These are phyloP conservation scores for Anableps anableps DNA, from an alignment of 2,797 vertebrate species.

Conservation along the genomic window DNA sequence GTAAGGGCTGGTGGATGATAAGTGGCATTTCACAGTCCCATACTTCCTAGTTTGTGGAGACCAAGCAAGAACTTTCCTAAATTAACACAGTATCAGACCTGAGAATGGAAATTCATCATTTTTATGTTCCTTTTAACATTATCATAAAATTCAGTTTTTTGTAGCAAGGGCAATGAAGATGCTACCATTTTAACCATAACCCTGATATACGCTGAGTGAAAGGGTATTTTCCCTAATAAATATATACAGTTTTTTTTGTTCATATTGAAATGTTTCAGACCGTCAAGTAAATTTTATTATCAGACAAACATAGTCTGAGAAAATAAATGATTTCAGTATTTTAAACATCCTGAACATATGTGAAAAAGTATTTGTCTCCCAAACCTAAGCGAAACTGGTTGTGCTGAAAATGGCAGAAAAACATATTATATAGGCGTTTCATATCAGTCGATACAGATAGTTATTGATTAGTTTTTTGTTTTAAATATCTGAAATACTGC, in stretches of 20 bases:
- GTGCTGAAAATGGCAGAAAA: neutral
- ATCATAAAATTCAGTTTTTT: neutral
- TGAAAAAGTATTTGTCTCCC: neutral
- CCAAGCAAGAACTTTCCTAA: neutral
- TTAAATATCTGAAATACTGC: no score
- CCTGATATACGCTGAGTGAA: neutral
- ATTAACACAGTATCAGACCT: neutral
- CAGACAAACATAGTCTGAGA: neutral
- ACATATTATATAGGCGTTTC: no score
- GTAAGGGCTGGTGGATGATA: neutral
- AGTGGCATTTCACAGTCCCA: neutral
- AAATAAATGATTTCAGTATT: neutral
- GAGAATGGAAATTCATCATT: neutral
- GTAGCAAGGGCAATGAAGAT: neutral
- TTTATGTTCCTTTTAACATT: neutral
- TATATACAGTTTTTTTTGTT: neutral
- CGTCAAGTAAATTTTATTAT: neutral
- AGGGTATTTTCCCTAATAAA: neutral
- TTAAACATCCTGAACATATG: neutral
- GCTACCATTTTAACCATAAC: neutral
- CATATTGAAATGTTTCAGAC: neutral
- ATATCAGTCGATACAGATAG: no score
- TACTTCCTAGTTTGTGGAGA: constrained; percentile 2
- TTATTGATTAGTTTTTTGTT: no score
- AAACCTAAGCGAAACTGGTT: neutral